Evolutionary conservation across 2,888 invertebrate genomes (phyloP).

Genomic region (Dynastes grantii): DNA sequence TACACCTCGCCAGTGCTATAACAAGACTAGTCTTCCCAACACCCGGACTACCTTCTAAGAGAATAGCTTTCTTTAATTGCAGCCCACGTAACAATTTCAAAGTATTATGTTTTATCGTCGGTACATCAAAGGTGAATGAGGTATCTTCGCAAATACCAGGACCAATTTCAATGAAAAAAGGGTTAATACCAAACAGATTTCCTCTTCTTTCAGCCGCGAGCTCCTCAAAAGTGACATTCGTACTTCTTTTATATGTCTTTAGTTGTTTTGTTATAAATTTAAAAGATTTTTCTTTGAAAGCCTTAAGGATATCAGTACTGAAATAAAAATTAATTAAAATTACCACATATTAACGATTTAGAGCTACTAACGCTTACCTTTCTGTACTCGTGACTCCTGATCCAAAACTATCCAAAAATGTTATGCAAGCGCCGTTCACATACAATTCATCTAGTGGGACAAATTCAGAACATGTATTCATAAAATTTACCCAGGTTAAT

Average conservation of each 20-base stretch:
- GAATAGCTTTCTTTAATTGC: slow-evolving; percentile 91
- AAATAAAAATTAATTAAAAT: slow-evolving; percentile 54
- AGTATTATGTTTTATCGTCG: slow-evolving; percentile 87
- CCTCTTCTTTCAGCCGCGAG: slow-evolving; percentile 65
- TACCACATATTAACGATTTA: neutral
- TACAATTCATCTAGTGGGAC: slow-evolving; percentile 78
- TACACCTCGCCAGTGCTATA: slow-evolving; percentile 87
- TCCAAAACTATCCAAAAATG: slow-evolving; percentile 93
- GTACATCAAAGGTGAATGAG: slow-evolving; percentile 83
- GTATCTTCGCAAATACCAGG: slow-evolving; percentile 59
- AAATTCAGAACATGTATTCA: slow-evolving; percentile 77
- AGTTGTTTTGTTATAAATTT: slow-evolving; percentile 75
- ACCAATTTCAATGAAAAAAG: slow-evolving; percentile 82
- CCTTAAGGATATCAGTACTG: slow-evolving; percentile 65
- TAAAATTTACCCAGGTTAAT: slow-evolving; percentile 92
- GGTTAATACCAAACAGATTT: slow-evolving; percentile 80
- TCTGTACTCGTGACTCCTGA: slow-evolving; percentile 85
- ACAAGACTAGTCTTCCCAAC: slow-evolving; percentile 98
- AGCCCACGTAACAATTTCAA: slow-evolving; percentile 89
- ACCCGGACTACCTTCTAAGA: slow-evolving; percentile 97
- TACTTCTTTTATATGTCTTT: slow-evolving; percentile 56
- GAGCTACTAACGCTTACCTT: slow-evolving; percentile 66
- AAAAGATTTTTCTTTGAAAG: slow-evolving; percentile 72
- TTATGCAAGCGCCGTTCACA: slow-evolving; percentile 92
- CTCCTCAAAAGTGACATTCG: slow-evolving; percentile 6